Evolutionary conservation across 1,140 invertebrate species (phyloP), one percentile per base, ranked within the genome.

Genomic region (Micrasema longulum): DNA sequence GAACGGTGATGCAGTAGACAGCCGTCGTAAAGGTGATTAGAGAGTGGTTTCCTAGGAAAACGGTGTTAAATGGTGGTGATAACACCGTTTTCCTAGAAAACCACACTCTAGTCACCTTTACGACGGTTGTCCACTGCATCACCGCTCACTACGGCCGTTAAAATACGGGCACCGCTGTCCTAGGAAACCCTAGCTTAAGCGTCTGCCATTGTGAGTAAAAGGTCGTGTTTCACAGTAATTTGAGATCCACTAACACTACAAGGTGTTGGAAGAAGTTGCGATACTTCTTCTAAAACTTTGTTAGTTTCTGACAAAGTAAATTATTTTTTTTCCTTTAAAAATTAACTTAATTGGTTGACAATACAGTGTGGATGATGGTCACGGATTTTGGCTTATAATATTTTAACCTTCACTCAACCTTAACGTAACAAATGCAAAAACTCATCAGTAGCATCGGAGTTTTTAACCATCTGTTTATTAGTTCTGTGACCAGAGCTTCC

Each of bases 71-170:
- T 84, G 69, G 77, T 26, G 10, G 80, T 81, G 2, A 79, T 78
- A 11, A 79, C 80, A 73, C n/a, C n/a, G n/a, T n/a, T n/a, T n/a
- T n/a, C n/a, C n/a, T n/a, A n/a, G n/a, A n/a, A n/a, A n/a, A n/a
- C n/a, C n/a, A n/a, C n/a, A n/a, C n/a, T n/a, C n/a, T n/a, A n/a
- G n/a, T n/a, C n/a, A n/a, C n/a, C n/a, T n/a, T n/a, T n/a, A n/a
- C n/a, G n/a, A n/a, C n/a, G n/a, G n/a, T n/a, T n/a, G n/a, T n/a
- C n/a, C n/a, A n/a, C n/a, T n/a, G n/a, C n/a, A n/a, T n/a, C n/a
- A n/a, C n/a, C n/a, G n/a, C n/a, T n/a, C n/a, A n/a, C 82, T 81
- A 48, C 79, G 81, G 4, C 82, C 78, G 66, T 83, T 83, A 2
- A 75, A 80, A 55, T 83, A 11, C 1, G 18, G 1, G n/a, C 26